Evolutionary conservation across 2,113 vertebrate genomes (phyloP), one percentile per base, ranked within the genome.

Genomic region (Litocranius walleri): DNA sequence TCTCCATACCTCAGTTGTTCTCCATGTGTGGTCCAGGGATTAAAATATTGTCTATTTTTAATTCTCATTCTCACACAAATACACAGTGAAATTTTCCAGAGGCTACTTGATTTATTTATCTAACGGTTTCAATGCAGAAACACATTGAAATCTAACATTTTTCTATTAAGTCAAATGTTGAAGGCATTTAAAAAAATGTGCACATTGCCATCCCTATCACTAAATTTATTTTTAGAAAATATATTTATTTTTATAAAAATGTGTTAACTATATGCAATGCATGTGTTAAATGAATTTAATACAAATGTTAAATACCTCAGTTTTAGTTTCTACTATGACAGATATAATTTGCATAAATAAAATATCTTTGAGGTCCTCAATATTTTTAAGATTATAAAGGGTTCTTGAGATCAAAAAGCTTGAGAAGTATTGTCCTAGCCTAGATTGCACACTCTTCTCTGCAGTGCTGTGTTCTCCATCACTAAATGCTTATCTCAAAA

Each of bases 221-320:
- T 94, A 80, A 91, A 82, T 85, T 83, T 96, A 80, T 80, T 95
- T 57, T 96, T 96, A 86, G 67, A 90, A 94, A 96, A 81, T 40
- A n/a, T 48, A 8, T 54, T 95, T 23, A 59, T 82, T 91, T 94
- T 88, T 54, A 25, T 77, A 71, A 81, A 96, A 98, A 59, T 85
- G 30, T 81, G 77, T 85, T 77, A 81, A 61, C 74, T 94, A 89
- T 21, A 57, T 61, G 25, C 45, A 90, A 13, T 95, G 48, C 16
- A 15, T 43, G 27, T 82, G 50, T 92, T 81, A 59, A 95, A 61
- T 96, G 54, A 94, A 93, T 91, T 78, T 48, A 78, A 54, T 45
- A 82, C 36, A 78, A 77, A 30, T 85, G 86, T 83, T 54, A 45
- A 96, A 54, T 93, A 36, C 50, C 54, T 88, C 36, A 64, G 11